A percentile compares a stretch with the other conserved stretches of the same genome.
These are phyloP conservation scores for Salmo trutta DNA, from an alignment of 2,797 vertebrate genomes.

Conservation along the genomic window DNA sequence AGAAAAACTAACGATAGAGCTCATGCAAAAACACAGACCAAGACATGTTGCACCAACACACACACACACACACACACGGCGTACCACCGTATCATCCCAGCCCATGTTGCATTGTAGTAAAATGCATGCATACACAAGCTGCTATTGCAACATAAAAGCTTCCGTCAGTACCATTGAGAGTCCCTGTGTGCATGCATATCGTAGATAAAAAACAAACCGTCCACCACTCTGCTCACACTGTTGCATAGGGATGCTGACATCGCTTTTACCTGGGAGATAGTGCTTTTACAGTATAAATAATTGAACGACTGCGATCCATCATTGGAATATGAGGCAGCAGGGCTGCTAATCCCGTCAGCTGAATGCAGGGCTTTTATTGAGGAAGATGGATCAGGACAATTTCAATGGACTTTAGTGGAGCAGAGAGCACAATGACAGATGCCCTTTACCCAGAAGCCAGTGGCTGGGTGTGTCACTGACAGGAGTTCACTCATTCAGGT, in stretches of 20 bases:
- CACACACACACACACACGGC: not conserved
- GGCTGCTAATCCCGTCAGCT: conserved; percentile 75
- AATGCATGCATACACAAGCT: conserved; percentile 1
- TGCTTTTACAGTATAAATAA: conserved; percentile 82
- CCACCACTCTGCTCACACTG: conserved; percentile 55
- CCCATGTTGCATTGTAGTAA: conserved; percentile 1
- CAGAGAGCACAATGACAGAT: conserved; percentile 69
- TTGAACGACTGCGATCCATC: conserved; percentile 76
- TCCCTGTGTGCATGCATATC: conserved; percentile 55
- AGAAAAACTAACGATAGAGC: not conserved
- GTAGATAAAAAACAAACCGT: conserved; percentile 70
- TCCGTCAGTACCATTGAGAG: conserved; percentile 2
- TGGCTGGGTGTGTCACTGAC: conserved; percentile 67
- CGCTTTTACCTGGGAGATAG: conserved; percentile 76
- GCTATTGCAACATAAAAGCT: not conserved
- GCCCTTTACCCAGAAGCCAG: conserved; percentile 75
- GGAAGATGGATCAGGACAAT: conserved; percentile 56
- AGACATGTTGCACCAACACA: too few relatives aligned
- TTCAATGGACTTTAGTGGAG: conserved; percentile 54
- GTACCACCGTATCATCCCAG: conserved; percentile 1
- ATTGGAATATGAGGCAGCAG: conserved; percentile 62
- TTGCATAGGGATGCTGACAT: conserved; percentile 77
- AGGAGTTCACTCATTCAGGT: conserved; percentile 74
- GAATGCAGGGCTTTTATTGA: conserved; percentile 67
- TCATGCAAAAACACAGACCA: not conserved